Conservation (phyloP, 2,797 vertebrate genomes). For the Urophycis tenuis region DNA sequence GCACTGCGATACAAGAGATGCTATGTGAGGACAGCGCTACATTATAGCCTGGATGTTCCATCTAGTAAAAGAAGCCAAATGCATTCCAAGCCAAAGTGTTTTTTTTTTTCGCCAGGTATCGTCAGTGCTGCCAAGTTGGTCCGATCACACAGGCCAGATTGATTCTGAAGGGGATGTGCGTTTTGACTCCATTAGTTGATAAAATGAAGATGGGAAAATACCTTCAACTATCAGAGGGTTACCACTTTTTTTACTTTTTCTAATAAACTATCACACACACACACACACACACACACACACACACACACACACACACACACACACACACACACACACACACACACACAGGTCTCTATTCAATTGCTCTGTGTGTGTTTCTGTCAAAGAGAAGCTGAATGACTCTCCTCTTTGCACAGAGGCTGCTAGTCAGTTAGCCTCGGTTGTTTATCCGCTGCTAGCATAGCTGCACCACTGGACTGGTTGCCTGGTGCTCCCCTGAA, state of each 20-base stretch:
- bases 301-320: constrained; percentile 11
- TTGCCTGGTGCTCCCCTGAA: constrained; percentile 33
- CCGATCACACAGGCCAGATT: not conserved
- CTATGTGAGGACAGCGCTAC: not conserved
- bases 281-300: constrained; percentile 11
- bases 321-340: constrained; percentile 5
- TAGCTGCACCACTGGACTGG: constrained; percentile 42
- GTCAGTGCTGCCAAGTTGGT: not conserved
- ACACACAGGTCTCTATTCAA: constrained; percentile 1
- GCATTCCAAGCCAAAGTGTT: not conserved
- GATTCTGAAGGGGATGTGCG: not conserved
- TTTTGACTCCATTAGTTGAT: not conserved
- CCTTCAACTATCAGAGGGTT: not conserved
- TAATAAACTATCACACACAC: constrained; percentile 3
- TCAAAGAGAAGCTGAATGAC: constrained; percentile 13
- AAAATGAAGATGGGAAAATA: not conserved
- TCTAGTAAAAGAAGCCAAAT: not conserved
- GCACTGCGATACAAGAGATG: not conserved
- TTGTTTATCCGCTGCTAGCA: constrained; percentile 39
- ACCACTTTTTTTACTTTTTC: not conserved
- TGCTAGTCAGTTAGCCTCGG: constrained; percentile 24
- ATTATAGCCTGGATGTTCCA: not conserved
- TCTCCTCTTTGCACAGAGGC: constrained; percentile 25
- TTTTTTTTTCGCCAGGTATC: not conserved
- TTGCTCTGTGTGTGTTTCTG: not conserved